These are phyloP conservation scores for Eudemis profundana DNA, from an alignment of 2,888 invertebrate species.

Conservation along the genomic window DNA sequence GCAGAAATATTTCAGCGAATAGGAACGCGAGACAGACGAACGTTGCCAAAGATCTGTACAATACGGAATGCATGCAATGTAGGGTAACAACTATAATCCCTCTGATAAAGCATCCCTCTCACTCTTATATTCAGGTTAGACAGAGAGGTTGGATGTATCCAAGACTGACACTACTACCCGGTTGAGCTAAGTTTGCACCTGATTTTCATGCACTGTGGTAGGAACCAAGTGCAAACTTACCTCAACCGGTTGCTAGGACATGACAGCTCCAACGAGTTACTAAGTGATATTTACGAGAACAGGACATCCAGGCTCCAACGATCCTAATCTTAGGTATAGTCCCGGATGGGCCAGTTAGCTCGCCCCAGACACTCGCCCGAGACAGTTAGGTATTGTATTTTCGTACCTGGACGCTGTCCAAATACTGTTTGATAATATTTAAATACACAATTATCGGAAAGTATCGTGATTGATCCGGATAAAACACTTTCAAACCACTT, in stretches of 20 bases:
- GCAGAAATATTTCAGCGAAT: too few relatives aligned
- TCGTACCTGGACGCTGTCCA: conserved; percentile 80
- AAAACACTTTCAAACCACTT: conserved; percentile 23
- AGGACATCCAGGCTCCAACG: conserved; percentile 34
- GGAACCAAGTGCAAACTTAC: background rate
- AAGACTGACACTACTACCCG: too few relatives aligned
- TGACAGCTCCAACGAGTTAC: background rate
- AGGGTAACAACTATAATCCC: too few relatives aligned
- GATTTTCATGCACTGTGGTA: too few relatives aligned
- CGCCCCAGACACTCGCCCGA: conserved; percentile 72
- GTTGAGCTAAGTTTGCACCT: too few relatives aligned
- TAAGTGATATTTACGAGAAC: conserved; percentile 32
- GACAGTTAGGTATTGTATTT: conserved; percentile 80
- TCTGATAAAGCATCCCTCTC: too few relatives aligned
- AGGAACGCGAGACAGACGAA: too few relatives aligned
- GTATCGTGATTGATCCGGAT: conserved; percentile 20
- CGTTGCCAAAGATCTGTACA: too few relatives aligned
- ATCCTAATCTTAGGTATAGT: conserved; percentile 43
- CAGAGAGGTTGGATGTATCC: too few relatives aligned
- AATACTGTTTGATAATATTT: conserved; percentile 55
- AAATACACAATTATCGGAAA: conserved; percentile 40
- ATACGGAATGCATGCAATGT: too few relatives aligned
- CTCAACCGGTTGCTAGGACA: background rate
- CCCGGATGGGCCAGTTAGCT: conserved; percentile 53
- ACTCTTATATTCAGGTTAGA: too few relatives aligned